These are phyloP conservation scores for Brachionus sp. DNA, from an alignment of 1,140 invertebrate genomes.

Conservation along the genomic window DNA sequence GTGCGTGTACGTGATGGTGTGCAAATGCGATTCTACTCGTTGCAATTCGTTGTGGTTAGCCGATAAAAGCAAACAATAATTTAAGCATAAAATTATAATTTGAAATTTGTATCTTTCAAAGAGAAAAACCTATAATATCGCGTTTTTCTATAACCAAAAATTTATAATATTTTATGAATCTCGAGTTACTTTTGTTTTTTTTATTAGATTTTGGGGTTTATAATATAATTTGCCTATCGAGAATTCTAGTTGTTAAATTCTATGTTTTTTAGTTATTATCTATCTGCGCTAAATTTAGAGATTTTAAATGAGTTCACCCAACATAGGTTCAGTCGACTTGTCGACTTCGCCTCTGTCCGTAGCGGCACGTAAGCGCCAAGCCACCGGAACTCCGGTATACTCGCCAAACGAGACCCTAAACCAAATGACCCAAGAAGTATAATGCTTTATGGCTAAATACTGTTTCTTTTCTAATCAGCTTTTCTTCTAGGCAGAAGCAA, in stretches of 20 bases:
- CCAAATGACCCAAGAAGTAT: conserved; percentile 41
- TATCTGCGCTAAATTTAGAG: not conserved
- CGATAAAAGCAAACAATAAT: not conserved
- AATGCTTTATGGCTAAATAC: not conserved
- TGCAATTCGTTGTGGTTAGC: not conserved
- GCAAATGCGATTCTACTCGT: not conserved
- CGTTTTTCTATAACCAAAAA: not conserved
- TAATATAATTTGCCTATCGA: conserved; percentile 2
- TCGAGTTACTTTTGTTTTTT: conserved; percentile 3
- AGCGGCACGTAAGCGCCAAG: not conserved
- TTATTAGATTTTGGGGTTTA: conserved; percentile 3
- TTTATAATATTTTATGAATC: conserved; percentile 12
- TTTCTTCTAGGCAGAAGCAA: not conserved
- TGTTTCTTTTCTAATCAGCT: not conserved
- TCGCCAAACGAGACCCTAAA: conserved; percentile 39
- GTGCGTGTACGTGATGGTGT: not conserved
- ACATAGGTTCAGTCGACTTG: conserved; percentile 40
- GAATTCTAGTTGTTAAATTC: conserved; percentile 3
- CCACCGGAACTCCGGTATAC: not conserved
- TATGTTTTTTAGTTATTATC: not conserved
- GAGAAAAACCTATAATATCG: not conserved
- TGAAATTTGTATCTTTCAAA: conserved; percentile 5
- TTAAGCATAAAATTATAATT: conserved; percentile 1
- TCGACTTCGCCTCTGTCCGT: conserved; percentile 28
- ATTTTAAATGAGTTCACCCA: conserved; percentile 31